These are phyloP conservation scores for Nasonia giraulti DNA, from an alignment of 1,140 invertebrate genomes.

Conservation along the genomic window DNA sequence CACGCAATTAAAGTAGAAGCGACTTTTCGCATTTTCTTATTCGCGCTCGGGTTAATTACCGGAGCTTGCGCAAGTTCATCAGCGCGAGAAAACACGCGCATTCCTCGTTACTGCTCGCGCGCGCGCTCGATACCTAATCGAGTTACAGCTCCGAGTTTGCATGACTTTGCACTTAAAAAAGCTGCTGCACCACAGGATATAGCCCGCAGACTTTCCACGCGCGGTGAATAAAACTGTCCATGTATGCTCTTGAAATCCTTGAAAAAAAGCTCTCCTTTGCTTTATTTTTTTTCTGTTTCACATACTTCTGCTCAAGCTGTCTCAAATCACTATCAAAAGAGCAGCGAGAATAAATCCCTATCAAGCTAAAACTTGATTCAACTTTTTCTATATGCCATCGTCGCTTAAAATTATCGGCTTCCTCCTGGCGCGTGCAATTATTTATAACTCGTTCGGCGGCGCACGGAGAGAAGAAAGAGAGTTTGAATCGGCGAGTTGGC, in stretches of 20 bases:
- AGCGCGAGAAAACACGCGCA: neutral
- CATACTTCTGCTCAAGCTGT: too few species aligned
- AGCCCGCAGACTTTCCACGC: too few species aligned
- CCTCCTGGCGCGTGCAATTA: conserved; percentile 26
- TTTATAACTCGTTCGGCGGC: conserved; percentile 34
- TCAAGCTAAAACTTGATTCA: neutral
- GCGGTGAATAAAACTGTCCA: too few species aligned
- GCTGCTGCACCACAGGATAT: neutral
- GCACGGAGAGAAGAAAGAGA: neutral
- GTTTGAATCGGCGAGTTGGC: conserved; percentile 6
- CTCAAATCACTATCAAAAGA: neutral
- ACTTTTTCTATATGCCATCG: neutral
- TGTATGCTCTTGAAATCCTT: too few species aligned
- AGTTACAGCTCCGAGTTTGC: neutral
- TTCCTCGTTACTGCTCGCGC: neutral
- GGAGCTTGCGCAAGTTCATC: neutral
- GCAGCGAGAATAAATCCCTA: neutral
- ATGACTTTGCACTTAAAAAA: conserved; percentile 18
- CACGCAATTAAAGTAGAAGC: neutral
- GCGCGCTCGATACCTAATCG: neutral
- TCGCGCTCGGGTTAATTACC: neutral
- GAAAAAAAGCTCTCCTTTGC: too few species aligned
- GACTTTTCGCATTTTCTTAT: neutral
- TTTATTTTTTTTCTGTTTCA: too few species aligned
- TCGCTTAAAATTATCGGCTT: conserved; percentile 41